Evolutionary conservation across 2,888 invertebrate genomes (phyloP).

Genomic region (Hypsopygia costalis): DNA sequence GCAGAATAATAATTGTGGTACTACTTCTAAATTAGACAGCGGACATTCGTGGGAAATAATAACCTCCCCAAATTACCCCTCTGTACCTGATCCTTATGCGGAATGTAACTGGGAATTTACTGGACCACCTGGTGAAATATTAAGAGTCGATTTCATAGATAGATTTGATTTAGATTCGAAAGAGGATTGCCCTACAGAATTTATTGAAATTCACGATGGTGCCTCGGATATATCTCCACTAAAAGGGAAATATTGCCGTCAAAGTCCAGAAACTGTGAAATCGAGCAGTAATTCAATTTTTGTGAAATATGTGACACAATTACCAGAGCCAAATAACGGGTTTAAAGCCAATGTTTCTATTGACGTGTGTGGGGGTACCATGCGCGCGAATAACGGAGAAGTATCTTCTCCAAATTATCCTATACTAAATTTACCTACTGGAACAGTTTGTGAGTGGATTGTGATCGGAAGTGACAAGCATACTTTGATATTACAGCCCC

Average conservation of each 20-base stretch:
- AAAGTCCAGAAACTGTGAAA: slow-evolving; percentile 81
- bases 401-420: slow-evolving; percentile 87
- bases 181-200: slow-evolving; percentile 73
- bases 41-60: slow-evolving; percentile 78
- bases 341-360: slow-evolving; percentile 86
- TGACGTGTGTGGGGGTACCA: slow-evolving; percentile 83
- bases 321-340: slow-evolving; percentile 86
- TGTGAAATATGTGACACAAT: slow-evolving; percentile 86
- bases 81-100: slow-evolving; percentile 86
- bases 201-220: slow-evolving; percentile 92
- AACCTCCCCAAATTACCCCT: slow-evolving; percentile 90
- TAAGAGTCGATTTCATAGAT: slow-evolving; percentile 88
- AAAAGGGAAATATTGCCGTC: slow-evolving; percentile 84
- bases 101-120: slow-evolving; percentile 92
- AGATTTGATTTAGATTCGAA: slow-evolving; percentile 83
- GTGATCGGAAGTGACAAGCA: slow-evolving; percentile 68
- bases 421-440: slow-evolving; percentile 66
- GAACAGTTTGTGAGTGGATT: slow-evolving; percentile 86
- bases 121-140: slow-evolving; percentile 86
- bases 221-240: slow-evolving; percentile 84
- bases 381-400: slow-evolving; percentile 78
- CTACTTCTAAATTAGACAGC: slow-evolving; percentile 76
- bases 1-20: slow-evolving; percentile 84
- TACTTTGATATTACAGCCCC: slow-evolving; percentile 39
- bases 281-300: slow-evolving; percentile 84